Conservation (phyloP, 2,113 vertebrate genomes). For the Thamnophis sirtalis region DNA sequence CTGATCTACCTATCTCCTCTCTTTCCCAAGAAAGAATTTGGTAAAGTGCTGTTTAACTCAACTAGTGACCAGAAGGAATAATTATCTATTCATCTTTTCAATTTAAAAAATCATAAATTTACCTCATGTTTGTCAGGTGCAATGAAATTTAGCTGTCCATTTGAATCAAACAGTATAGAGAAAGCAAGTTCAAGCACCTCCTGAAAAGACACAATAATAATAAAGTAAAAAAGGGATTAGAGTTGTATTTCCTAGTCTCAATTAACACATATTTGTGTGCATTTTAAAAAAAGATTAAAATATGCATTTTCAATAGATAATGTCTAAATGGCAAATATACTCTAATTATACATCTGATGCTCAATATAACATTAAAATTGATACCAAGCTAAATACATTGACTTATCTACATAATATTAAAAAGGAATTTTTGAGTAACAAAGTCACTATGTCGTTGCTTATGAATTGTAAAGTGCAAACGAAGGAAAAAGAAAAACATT, state of each 20-base stretch:
- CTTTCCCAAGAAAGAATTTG: not conserved
- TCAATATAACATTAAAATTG: not conserved
- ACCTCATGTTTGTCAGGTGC: slow-evolving; percentile 99
- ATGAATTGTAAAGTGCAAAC: not conserved
- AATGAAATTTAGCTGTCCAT: slow-evolving; percentile 97
- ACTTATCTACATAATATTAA: not conserved
- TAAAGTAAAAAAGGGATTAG: not conserved
- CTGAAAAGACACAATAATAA: slow-evolving; percentile 65
- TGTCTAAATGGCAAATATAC: not conserved
- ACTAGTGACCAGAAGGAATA: not conserved
- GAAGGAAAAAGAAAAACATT: not conserved
- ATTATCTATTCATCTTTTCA: not conserved
- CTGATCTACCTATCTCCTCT: not conserved
- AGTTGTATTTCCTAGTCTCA: not conserved
- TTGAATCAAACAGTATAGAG: slow-evolving; percentile 95
- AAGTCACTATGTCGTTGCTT: not conserved
- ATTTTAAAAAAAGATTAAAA: not conserved
- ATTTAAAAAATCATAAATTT: slow-evolving; percentile 49
- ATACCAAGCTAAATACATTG: not conserved
- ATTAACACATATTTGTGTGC: not conserved
- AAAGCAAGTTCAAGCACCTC: slow-evolving; percentile 97
- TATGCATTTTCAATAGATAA: not conserved
- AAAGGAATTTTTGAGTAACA: not conserved
- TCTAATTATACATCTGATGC: not conserved
- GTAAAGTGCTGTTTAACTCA: not conserved